Evolutionary conservation across 2,113 vertebrate species (phyloP).

Genomic region (Lepisosteus osseus): DNA sequence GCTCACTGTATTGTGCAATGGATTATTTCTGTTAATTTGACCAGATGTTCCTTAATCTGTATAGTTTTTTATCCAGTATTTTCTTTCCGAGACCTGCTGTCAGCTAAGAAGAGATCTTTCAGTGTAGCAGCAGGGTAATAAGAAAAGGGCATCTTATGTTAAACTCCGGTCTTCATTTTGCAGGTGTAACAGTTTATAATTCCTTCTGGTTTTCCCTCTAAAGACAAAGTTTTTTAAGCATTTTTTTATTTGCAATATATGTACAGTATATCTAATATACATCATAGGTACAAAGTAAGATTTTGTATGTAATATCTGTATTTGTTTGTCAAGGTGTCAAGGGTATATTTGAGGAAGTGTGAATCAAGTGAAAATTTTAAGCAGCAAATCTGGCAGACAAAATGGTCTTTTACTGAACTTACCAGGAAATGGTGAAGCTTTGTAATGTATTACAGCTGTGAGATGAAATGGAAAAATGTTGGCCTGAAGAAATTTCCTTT

Average conservation of each 20-base stretch:
- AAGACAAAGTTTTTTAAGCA: no score
- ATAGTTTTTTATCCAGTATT: slow-evolving; percentile 2
- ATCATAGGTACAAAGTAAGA: background rate
- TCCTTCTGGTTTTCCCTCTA: no score
- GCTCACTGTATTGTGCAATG: background rate
- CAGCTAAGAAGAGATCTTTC: background rate
- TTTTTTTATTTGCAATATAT: no score
- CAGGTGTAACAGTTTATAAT: no score
- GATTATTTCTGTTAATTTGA: slow-evolving; percentile 16
- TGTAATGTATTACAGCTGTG: slow-evolving; percentile 46
- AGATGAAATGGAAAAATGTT: slow-evolving; percentile 33
- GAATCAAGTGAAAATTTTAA: slow-evolving; percentile 15
- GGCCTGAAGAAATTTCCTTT: slow-evolving; percentile 35
- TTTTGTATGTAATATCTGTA: background rate
- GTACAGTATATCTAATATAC: no score
- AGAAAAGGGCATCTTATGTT: no score
- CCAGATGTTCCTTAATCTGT: slow-evolving; percentile 9
- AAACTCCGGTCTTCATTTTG: no score
- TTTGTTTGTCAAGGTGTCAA: no score
- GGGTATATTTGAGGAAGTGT: background rate
- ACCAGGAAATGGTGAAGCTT: slow-evolving; percentile 31
- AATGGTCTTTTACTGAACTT: slow-evolving; percentile 24
- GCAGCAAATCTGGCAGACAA: slow-evolving; percentile 18
- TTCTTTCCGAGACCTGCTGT: background rate
- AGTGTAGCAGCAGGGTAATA: no score